Evolutionary conservation across 2,888 invertebrate species (phyloP), one percentile per base, ranked within the genome.

Genomic region (Galerucella pusilla): DNA sequence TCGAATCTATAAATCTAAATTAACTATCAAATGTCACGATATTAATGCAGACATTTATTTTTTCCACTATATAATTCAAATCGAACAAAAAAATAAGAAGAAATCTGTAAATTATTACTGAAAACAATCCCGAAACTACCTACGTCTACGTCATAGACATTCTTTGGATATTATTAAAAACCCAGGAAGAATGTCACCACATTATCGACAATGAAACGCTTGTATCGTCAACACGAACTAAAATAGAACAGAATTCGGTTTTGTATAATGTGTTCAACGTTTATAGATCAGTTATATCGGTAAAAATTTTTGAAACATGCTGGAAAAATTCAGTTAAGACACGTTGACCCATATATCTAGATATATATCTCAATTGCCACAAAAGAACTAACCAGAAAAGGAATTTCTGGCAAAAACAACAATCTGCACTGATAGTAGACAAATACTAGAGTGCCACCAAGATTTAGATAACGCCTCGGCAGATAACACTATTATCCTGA

Each of bases 81-180:
- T 61, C 12, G 20, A 45, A 68, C 57, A 68, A 59, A 57, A 57
- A 20, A 60, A 60, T 61, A 60, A 60, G 14, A 61, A 69, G 60
- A 69, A 46, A 20, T 68, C 20, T 25, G 12, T 42, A 68, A 60
- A 59, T 61, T 69, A 69, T 49, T 61, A 61, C 12, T 49, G 12
- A 69, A 69, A 69, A 69, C 61, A 61, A 69, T 60, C 59, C 20
- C 69, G 14, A 60, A 69, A 69, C 25, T 61, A 42, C 35, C 25
- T 69, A 69, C 61, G 61, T 69, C 25, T 69, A 69, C 69, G 69
- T 69, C 69, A 69, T 49, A 69, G 49, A 69, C 61, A 69, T 69
- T 69, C 69, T 61, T 61, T 69, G 52, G 61, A 61, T 69, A 69
- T 61, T 61, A 61, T 69, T 69, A 28, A 61, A 69, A 46, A 60